These are phyloP conservation scores for Phallusia fumigata DNA, from an alignment of 23 tunicate species.

Conservation along the genomic window DNA sequence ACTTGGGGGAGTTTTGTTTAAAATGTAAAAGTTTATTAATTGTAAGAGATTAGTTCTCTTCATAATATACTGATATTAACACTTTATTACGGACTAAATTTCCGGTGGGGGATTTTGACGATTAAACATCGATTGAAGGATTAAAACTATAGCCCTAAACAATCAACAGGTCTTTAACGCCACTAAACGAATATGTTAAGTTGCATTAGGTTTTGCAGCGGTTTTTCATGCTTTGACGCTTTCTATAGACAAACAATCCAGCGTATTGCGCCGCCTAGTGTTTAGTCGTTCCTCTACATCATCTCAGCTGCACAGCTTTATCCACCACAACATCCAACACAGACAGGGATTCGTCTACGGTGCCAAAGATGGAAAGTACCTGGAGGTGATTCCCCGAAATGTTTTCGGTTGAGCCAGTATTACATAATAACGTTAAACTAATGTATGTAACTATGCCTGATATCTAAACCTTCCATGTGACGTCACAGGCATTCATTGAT, in stretches of 20 bases:
- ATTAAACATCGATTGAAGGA: no score
- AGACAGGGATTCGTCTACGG: constrained; percentile 97
- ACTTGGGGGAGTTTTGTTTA: no score
- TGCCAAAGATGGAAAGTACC: constrained; percentile 79
- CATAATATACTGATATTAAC: no score
- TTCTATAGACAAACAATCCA: constrained; percentile 85
- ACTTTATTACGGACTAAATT: no score
- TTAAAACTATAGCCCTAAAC: no score
- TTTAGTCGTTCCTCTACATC: constrained; percentile 84
- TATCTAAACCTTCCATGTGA: no score
- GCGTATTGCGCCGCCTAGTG: constrained; percentile 61
- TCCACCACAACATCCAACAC: constrained; percentile 81
- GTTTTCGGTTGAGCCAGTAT: neutral
- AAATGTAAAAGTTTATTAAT: no score
- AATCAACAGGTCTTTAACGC: constrained; percentile 52
- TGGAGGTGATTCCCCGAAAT: constrained; percentile 38
- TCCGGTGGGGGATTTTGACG: no score
- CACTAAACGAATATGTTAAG: constrained; percentile 51
- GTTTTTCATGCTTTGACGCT: no score
- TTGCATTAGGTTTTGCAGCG: constrained; percentile 56
- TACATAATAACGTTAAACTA: no score
- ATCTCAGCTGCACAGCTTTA: constrained; percentile 82
- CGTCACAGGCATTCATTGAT: constrained; percentile 77
- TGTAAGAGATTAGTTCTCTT: no score
- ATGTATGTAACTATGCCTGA: no score